Evolutionary conservation across 1,140 invertebrate species (phyloP).

Genomic region (Cyclina sinensis): DNA sequence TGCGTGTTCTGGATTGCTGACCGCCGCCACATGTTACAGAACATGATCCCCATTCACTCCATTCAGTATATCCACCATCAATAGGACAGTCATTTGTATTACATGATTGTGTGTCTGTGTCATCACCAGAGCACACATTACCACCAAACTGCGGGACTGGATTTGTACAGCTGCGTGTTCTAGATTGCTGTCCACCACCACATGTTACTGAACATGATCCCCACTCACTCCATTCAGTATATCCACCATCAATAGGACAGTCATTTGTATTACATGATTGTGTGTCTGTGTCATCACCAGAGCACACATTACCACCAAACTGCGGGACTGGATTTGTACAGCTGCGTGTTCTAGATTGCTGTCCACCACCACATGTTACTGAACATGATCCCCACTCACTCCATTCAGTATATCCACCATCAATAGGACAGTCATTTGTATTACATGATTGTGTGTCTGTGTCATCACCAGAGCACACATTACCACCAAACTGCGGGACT

Average conservation of each 20-base stretch:
- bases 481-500: background rate
- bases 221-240: conserved; percentile 46
- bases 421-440: conserved; percentile 33
- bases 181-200: background rate
- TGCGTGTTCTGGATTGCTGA: background rate
- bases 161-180: conserved; percentile 15
- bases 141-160: background rate
- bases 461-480: background rate
- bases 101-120: conserved; percentile 44
- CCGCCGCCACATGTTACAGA: conserved; percentile 50
- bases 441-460: background rate
- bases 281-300: background rate
- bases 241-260: conserved; percentile 48
- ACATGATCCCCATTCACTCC: conserved; percentile 66
- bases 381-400: conserved; percentile 10
- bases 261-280: conserved; percentile 44
- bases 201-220: background rate
- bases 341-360: background rate
- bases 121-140: background rate
- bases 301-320: background rate
- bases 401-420: conserved; percentile 51
- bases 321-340: conserved; percentile 20
- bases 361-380: background rate
- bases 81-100: conserved; percentile 57
- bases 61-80: conserved; percentile 45